These are phyloP conservation scores for Popillia japonica DNA, from an alignment of 1,140 invertebrate genomes.

Conservation along the genomic window DNA sequence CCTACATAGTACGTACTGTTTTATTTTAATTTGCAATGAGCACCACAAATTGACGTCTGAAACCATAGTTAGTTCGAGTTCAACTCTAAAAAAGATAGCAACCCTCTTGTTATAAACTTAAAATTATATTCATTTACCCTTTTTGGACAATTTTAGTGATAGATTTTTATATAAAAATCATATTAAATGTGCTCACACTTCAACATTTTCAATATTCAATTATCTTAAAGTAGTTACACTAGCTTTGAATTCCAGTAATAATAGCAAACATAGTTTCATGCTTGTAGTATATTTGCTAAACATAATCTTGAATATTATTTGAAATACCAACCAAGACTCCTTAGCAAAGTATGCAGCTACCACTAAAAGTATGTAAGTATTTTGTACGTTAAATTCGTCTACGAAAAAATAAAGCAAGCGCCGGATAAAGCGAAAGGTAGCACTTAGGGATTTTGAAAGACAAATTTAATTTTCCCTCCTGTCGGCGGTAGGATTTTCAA, in stretches of 20 bases:
- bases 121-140: too few species aligned
- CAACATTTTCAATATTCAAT: not conserved
- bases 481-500: conserved; percentile 13
- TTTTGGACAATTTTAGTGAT: too few species aligned
- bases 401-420: not conserved
- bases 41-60: too few species aligned
- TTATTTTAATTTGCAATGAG: too few species aligned
- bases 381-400: not conserved
- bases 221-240: not conserved
- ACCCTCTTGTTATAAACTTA: too few species aligned
- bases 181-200: not conserved
- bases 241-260: too few species aligned
- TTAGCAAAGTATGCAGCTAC: not conserved
- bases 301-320: not conserved
- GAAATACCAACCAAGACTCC: not conserved
- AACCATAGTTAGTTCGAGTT: too few species aligned
- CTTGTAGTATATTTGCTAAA: not conserved
- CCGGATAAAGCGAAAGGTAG: not conserved
- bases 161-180: too few species aligned
- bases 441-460: conserved; percentile 1
- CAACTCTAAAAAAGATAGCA: too few species aligned
- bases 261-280: not conserved
- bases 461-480: conserved; percentile 27
- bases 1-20: too few species aligned
- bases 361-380: not conserved